Evolutionary conservation across 2,888 invertebrate species (phyloP), one percentile per base, ranked within the genome.

Genomic region (Helleia helle): DNA sequence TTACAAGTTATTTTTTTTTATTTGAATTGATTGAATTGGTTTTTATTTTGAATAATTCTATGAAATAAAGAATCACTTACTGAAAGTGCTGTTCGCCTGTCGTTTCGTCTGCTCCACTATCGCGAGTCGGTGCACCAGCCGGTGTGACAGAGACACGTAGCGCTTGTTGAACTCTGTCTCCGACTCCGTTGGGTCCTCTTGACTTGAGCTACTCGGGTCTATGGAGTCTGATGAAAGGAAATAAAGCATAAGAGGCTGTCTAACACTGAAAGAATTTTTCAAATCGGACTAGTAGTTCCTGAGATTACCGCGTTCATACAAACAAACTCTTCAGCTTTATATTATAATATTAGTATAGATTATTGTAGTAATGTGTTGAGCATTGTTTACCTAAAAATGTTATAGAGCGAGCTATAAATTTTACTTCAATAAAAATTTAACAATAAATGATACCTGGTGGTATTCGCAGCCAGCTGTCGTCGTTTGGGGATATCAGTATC

Each of bases 71-170:
- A n/a, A n/a, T n/a, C 4, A 55, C 92, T 90, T 80, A 96, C 96
- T 93, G 65, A 96, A 94, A 42, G 90, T 90, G 58, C 93, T 93
- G 43, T 91, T 90, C 38, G 93, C 90, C 62, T 95, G 91, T 48
- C 95, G 87, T 60, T 92, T 90, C 64, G 95, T 95, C 89, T 96
- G 92, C 72, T 96, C 96, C 39, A 95, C 89, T 62, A 94, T 95
- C 38, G 95, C 94, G 65, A 94, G 92, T 41, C 96, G 86, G 71
- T 96, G 96, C 0, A 96, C 94, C 80, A 96, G 90, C 40, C 96
- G 88, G 71, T 95, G 96, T 2, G 95, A 93, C 44, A 95, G 89
- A 12, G 94, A 93, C 57, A 94, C 93, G 62, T 94, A 96, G 55
- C 91, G 90, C 64, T 93, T 92, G 56, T 91, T 89, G 71, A 96